phyloP scores from a whole-genome alignment of 2,797 vertebrate species.

The Crocodylus rhombifer region DNA sequence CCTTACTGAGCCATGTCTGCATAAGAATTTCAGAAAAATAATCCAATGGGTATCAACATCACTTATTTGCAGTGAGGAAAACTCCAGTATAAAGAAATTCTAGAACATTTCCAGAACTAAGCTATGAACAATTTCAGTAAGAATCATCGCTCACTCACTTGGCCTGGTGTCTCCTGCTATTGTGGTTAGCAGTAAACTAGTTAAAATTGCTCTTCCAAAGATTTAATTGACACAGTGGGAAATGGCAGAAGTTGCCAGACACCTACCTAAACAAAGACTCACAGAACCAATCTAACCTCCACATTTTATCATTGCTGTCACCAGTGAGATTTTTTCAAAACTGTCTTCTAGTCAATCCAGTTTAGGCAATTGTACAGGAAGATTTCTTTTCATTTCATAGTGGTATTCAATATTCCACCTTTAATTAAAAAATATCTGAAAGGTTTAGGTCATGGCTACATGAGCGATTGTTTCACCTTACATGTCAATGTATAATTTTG shows the following conservation, averaged over 20 bases:
- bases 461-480: background rate
- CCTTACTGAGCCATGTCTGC: background rate
- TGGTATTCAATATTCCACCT: background rate
- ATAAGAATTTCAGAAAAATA: background rate
- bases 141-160: background rate
- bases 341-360: background rate
- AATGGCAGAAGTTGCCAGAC: background rate
- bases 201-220: background rate
- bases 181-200: background rate
- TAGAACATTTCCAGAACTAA: background rate
- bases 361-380: background rate
- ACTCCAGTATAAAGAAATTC: background rate
- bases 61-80: background rate
- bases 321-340: background rate
- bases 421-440: background rate
- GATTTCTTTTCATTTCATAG: background rate
- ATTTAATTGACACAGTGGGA: background rate
- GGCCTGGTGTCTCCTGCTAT: background rate
- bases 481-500: background rate
- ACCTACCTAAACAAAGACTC: background rate
- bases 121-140: background rate
- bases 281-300: no score
- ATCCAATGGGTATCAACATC: background rate
- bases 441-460: rapidly evolving
- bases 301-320: background rate